Conservation (phyloP, 2,888 invertebrate genomes). For the Sminthurides aquaticus region DNA sequence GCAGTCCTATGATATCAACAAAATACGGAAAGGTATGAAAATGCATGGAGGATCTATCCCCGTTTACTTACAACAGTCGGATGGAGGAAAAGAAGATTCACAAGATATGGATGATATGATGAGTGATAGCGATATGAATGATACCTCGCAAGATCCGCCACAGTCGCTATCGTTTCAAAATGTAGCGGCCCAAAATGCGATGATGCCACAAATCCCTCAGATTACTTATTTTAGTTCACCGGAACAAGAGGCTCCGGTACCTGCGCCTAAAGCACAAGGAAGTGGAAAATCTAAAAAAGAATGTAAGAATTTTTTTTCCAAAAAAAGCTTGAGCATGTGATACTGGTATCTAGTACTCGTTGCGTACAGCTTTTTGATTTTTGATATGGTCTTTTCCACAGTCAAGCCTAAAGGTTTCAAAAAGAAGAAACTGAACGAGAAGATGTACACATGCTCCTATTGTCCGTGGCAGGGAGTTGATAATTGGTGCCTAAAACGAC, state of each 20-base stretch:
- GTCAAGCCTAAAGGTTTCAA: slow-evolving; percentile 45
- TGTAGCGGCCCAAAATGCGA: slow-evolving; percentile 31
- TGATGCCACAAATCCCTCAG: slow-evolving; percentile 37
- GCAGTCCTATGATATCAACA: slow-evolving; percentile 74
- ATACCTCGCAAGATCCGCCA: neutral
- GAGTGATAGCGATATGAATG: neutral
- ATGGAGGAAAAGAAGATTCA: neutral
- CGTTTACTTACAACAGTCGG: neutral
- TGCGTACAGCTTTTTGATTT: neutral
- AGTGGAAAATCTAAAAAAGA: slow-evolving; percentile 40
- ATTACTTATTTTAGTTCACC: slow-evolving; percentile 41
- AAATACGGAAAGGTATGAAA: slow-evolving; percentile 59
- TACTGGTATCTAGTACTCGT: no score
- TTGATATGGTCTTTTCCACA: slow-evolving; percentile 11
- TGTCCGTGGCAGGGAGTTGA: slow-evolving; percentile 77
- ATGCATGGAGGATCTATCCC: slow-evolving; percentile 28
- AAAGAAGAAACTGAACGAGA: slow-evolving; percentile 54
- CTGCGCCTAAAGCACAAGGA: slow-evolving; percentile 35
- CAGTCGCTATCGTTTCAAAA: slow-evolving; percentile 16
- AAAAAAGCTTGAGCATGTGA: no score
- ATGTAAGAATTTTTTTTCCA: slow-evolving; percentile 23
- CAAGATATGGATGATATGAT: neutral
- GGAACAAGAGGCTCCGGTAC: slow-evolving; percentile 34
- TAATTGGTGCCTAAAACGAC: slow-evolving; percentile 87
- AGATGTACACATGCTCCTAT: slow-evolving; percentile 76